These are phyloP conservation scores for Drosophila lacicola DNA, from an alignment of 2,888 invertebrate species.

Conservation along the genomic window DNA sequence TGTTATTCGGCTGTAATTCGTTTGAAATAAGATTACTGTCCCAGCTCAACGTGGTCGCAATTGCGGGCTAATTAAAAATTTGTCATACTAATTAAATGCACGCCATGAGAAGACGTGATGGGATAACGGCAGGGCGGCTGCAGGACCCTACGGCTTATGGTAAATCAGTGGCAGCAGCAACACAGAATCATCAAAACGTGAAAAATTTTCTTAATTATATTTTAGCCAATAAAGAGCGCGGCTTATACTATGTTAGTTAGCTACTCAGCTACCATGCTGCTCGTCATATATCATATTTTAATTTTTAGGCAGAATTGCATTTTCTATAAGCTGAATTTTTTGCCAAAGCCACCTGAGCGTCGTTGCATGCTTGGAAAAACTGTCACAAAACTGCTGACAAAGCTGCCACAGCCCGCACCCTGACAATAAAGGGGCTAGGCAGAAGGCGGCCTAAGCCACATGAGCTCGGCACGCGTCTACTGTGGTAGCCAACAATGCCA, in stretches of 20 bases:
- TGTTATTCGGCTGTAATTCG: slow-evolving; percentile 62
- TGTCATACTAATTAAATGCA: slow-evolving; percentile 79
- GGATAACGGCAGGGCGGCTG: slow-evolving; percentile 22
- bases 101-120: slow-evolving; percentile 45
- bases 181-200: slow-evolving; percentile 31
- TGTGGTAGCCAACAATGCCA: slow-evolving; percentile 43
- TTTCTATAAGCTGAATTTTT: slow-evolving; percentile 46
- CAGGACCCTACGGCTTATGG: slow-evolving; percentile 46
- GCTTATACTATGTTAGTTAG: slow-evolving; percentile 9
- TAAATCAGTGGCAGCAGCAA: slow-evolving; percentile 49
- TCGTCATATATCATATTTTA: slow-evolving; percentile 59
- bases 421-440: slow-evolving; percentile 9
- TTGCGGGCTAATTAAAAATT: slow-evolving; percentile 77
- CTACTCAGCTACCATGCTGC: slow-evolving; percentile 1
- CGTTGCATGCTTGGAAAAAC: slow-evolving; percentile 31
- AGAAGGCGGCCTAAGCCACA: slow-evolving; percentile 22
- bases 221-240: slow-evolving; percentile 36
- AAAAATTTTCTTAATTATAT: slow-evolving; percentile 64
- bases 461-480: slow-evolving; percentile 37
- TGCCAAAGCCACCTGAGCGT: slow-evolving; percentile 47
- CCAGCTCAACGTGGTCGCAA: slow-evolving; percentile 61
- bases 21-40: slow-evolving; percentile 69
- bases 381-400: slow-evolving; percentile 63
- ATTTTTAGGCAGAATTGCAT: slow-evolving; percentile 71
- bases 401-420: slow-evolving; percentile 34